Conservation (phyloP, 2,888 invertebrate genomes). For the Drosophila prostipennis region DNA sequence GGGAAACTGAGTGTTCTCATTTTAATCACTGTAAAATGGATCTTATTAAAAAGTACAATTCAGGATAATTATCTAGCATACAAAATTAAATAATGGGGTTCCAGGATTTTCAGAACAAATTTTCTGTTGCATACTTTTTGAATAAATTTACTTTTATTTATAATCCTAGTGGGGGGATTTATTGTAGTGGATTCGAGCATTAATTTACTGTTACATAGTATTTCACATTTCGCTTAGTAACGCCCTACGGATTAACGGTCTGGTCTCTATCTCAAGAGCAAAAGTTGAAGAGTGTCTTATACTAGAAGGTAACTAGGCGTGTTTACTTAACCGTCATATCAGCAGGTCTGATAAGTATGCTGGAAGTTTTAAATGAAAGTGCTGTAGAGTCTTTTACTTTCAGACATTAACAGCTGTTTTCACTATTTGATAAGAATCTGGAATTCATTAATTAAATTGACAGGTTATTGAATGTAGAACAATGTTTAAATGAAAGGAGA, state of each 20-base stretch:
- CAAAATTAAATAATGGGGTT: no score
- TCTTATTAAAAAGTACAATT: no score
- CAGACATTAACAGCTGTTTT: constrained; percentile 1
- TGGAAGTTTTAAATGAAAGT: constrained; percentile 4
- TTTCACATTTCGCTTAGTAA: constrained; percentile 14
- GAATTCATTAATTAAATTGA: background rate
- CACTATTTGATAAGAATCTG: background rate
- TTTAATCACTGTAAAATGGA: no score
- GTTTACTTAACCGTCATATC: background rate
- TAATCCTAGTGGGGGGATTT: no score
- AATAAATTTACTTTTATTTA: no score
- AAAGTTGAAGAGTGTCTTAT: background rate
- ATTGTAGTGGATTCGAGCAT: no score
- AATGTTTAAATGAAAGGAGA: background rate
- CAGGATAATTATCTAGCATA: no score
- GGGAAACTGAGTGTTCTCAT: no score
- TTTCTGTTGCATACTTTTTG: no score
- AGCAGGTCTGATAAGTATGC: background rate
- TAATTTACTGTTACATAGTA: background rate
- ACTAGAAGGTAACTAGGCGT: background rate
- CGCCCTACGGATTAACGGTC: background rate
- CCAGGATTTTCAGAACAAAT: no score
- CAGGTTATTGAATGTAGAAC: background rate
- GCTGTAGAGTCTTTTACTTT: background rate
- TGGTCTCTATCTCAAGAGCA: constrained; percentile 7